Base-by-base conservation (phyloP, 2,888 invertebrate species). In the Torymus auratus region DNA sequence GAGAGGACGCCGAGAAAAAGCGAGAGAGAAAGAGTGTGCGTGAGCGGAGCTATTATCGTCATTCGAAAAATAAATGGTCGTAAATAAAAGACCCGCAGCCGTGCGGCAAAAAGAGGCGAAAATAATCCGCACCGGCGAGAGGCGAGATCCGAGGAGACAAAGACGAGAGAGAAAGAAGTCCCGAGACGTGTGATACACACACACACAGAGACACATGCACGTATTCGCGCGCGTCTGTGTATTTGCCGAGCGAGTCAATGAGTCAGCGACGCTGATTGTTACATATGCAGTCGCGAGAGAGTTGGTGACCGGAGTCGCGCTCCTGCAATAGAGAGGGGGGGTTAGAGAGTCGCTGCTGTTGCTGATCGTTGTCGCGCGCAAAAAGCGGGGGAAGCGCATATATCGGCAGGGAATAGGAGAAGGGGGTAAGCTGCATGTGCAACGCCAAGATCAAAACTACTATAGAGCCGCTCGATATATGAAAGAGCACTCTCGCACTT, bases 171-270 rank as follows among this genome's bases (percentile, higher is more conserved):
- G 23, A 14, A 41, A 41, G 41, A 41, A 41, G 7, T 41, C 41
- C 41, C 41, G 41, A 41, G 41, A 41, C 7, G 41, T 41, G 41
- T 41, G 41, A 41, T 41, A 41, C 7, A 15, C 52, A 17, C 20
- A 15, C 23, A 60, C 53, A 52, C 14, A 52, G 5, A 13, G 17
- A 71, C 13, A 67, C 58, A 41, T n/a, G 58, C 75, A 41, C 41
- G 7, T 5, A 41, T 41, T 7, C 41, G 1, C 41, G 41, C 41
- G 41, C 41, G 41, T 7, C 41, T 41, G 77, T 80, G 81, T 86
- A 86, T 86, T 84, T 85, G 85, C 83, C 84, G 84, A 84, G 81
- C 83, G 82, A 86, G 86, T 88, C 86, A 86, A 85, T 88, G 88
- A 88, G 85, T 88, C 87, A 86, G 85, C 85, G 84, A 72, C 78